These are phyloP conservation scores for Lepisosteus osseus DNA, from an alignment of 2,113 vertebrate genomes.

Conservation along the genomic window DNA sequence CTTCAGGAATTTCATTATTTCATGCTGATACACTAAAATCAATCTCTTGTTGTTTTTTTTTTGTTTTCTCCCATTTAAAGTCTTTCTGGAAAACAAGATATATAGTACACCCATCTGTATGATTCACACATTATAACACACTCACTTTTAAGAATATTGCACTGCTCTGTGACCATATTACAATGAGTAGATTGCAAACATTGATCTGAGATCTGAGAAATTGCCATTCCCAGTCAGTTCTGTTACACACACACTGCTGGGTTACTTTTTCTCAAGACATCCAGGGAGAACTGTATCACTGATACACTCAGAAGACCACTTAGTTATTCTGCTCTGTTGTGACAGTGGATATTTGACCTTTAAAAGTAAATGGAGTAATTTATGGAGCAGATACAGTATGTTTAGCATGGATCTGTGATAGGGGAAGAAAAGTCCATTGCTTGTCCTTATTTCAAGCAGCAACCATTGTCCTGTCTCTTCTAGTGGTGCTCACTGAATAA, in stretches of 20 bases:
- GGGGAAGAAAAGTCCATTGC: slow-evolving; percentile 18
- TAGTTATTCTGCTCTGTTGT: slow-evolving; percentile 42
- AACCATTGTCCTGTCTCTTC: slow-evolving; percentile 16
- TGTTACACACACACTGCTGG: slow-evolving; percentile 24
- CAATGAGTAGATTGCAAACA: slow-evolving; percentile 22
- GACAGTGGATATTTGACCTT: slow-evolving; percentile 46
- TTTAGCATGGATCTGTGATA: slow-evolving; percentile 31
- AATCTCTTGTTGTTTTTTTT: too few species aligned
- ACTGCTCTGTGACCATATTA: slow-evolving; percentile 21
- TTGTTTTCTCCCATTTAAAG: too few species aligned
- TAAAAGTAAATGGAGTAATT: slow-evolving; percentile 49
- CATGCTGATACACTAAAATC: too few species aligned
- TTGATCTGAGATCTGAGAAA: slow-evolving; percentile 16
- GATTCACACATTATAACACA: slow-evolving; percentile 20
- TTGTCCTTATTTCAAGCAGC: slow-evolving; percentile 24
- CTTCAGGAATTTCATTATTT: too few species aligned
- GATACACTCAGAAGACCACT: slow-evolving; percentile 36
- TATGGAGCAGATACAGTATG: slow-evolving; percentile 26
- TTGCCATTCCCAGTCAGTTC: slow-evolving; percentile 30
- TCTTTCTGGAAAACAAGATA: too few species aligned
- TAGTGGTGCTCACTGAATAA: not conserved
- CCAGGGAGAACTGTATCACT: not conserved
- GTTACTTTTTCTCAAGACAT: not conserved
- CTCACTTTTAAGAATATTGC: slow-evolving; percentile 30
- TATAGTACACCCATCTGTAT: too few species aligned